Percentiles rank a stretch among this genome's conserved stretches.
These are phyloP conservation scores for Heptranchias perlo DNA, from an alignment of 2,113 vertebrate genomes.

Conservation along the genomic window DNA sequence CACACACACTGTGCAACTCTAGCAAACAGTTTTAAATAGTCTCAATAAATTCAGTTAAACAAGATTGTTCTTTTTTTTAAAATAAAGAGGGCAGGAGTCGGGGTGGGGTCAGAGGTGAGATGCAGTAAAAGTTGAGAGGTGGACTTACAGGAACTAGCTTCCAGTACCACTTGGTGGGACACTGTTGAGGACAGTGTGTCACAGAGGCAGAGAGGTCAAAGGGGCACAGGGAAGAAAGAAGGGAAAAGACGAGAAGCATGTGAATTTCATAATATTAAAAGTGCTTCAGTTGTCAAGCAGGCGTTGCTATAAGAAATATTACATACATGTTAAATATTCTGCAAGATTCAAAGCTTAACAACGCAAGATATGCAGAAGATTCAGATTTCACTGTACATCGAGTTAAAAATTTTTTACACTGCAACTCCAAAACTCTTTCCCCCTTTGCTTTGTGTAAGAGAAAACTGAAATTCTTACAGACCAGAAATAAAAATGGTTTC, in stretches of 20 bases:
- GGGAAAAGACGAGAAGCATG: conserved; percentile 47
- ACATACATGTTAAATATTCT: conserved; percentile 5
- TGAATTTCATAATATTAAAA: conserved; percentile 45
- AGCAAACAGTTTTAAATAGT: not conserved
- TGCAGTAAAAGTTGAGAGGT: conserved; percentile 31
- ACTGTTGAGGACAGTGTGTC: conserved; percentile 47
- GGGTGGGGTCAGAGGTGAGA: not conserved
- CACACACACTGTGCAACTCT: not conserved
- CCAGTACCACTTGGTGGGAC: conserved; percentile 65
- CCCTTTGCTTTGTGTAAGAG: not conserved
- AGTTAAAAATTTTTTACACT: not conserved
- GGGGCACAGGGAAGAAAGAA: conserved; percentile 38
- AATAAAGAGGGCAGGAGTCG: conserved; percentile 24
- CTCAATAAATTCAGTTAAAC: not conserved
- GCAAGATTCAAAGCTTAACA: not conserved
- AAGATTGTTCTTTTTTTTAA: not conserved
- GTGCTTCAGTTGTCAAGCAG: not conserved
- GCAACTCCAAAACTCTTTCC: not conserved
- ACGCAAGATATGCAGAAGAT: not conserved
- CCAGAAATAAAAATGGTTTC: not conserved
- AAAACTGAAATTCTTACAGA: not conserved
- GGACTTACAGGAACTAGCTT: conserved; percentile 68
- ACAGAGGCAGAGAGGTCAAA: conserved; percentile 41
- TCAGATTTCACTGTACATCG: not conserved
- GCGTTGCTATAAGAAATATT: not conserved